Percentiles rank a stretch among this genome's conserved stretches.
Conservation (phyloP, 2,888 invertebrate species). For the Pterostichus madidus region DNA sequence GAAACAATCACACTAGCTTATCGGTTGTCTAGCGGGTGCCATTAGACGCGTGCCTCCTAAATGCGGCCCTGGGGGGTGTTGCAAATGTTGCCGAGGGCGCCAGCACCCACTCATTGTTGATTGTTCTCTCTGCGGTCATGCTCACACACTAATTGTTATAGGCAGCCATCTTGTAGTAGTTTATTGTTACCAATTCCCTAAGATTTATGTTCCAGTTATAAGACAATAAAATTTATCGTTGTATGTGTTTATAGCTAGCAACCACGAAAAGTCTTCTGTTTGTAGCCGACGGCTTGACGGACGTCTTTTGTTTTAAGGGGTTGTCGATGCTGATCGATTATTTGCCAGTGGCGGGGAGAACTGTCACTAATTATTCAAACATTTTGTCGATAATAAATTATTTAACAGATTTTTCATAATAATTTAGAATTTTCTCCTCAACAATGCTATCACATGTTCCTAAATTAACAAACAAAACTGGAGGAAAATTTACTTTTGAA, state of each 20-base stretch:
- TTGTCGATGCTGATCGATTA: conserved; percentile 40
- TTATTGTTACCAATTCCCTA: conserved; percentile 60
- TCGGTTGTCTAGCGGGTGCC: conserved; percentile 18
- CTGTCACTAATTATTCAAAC: background rate
- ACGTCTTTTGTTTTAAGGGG: conserved; percentile 34
- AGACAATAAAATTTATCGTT: conserved; percentile 62
- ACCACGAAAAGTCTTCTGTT: conserved; percentile 50
- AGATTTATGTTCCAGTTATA: conserved; percentile 56
- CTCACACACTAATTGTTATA: conserved; percentile 60
- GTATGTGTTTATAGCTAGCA: conserved; percentile 54
- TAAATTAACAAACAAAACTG: too few relatives aligned
- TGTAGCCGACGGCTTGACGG: background rate
- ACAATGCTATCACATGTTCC: too few relatives aligned
- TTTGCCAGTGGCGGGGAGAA: conserved; percentile 24
- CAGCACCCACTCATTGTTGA: conserved; percentile 38
- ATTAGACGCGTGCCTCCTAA: conserved; percentile 12
- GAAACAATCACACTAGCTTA: conserved; percentile 18
- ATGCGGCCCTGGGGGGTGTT: conserved; percentile 3
- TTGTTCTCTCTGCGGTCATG: conserved; percentile 11
- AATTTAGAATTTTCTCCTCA: too few relatives aligned
- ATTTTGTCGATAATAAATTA: background rate
- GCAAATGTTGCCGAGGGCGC: background rate
- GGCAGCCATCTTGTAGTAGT: conserved; percentile 46
- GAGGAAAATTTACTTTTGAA: too few relatives aligned
- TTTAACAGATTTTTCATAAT: background rate